Base-by-base conservation (phyloP, 2,888 invertebrate genomes). In the Ptychoptera albimana region DNA sequence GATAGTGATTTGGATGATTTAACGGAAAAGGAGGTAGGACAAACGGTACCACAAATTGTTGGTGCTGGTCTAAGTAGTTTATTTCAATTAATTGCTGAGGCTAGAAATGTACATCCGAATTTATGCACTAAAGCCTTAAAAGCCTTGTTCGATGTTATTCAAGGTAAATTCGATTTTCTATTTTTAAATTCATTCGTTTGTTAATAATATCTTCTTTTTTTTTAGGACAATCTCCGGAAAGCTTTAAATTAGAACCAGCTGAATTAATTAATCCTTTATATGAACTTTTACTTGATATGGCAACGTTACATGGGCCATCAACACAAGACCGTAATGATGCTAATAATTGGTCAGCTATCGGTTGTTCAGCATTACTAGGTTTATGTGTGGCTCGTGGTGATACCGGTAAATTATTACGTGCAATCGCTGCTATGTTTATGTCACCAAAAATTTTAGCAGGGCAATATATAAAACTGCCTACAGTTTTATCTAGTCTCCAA, bases 341-440 rank as follows among this genome's bases (percentile, higher is more conserved):
- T 12, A 75, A 73, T 49, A 76, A 75, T 52, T 73, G 94, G 54
- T 87, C 89, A 14, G 81, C 89, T 5, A 75, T 91, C 47, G 89
- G 93, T 42, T 89, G 91, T 60, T 84, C 96, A 2, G 93, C 93
- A 53, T 72, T 98, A 8, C 72, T 96, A 43, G 88, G 92, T 44
- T 70, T 97, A 48, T 88, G 91, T 11, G 86, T 96, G 40, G 93
- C 94, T 2, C 73, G 87, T 45, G 97, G 96, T 5, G 88, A 93
- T 60, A 88, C 93, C 9, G 91, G 91, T 47, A 82, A 89, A 57
- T 78, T 89, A 54, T 71, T 96, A 7, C 79, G 82, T 54, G 89
- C 94, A 6, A 77, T 88, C 34, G 81, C 88, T 4, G 84, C 89
- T 23, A 71, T 94, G 50, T 73, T 91, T 37, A 92, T 92, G 84